Evolutionary conservation across 2,797 vertebrate genomes (phyloP).

Genomic region (Lutjanus campechanus): DNA sequence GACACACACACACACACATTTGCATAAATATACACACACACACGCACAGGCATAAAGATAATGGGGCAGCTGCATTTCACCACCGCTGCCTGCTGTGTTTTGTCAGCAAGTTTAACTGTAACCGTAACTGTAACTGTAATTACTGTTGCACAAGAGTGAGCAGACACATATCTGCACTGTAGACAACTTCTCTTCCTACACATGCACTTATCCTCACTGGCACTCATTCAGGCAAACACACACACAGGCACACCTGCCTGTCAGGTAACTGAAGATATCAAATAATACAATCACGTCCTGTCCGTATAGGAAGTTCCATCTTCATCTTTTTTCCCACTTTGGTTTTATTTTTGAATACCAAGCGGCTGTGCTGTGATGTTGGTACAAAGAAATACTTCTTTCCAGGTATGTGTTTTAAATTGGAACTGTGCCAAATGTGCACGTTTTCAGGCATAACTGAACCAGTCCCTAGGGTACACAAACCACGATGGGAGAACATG

Average conservation of each 20-base stretch:
- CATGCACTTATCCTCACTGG: conserved; percentile 24
- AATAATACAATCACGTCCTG: conserved; percentile 10
- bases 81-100: conserved; percentile 66
- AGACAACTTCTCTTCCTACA: conserved; percentile 44
- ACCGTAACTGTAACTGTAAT: conserved; percentile 70
- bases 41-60: conserved; percentile 39
- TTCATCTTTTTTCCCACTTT: not conserved
- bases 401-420: not conserved
- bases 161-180: conserved; percentile 48
- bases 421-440: conserved; percentile 8
- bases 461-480: conserved; percentile 1
- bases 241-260: conserved; percentile 61
- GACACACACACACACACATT: conserved; percentile 18
- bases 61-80: conserved; percentile 65
- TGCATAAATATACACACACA: conserved; percentile 47
- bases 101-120: conserved; percentile 77
- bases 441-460: conserved; percentile 28
- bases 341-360: conserved; percentile 4
- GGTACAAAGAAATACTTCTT: not conserved
- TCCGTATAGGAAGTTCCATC: not conserved
- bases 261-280: conserved; percentile 56
- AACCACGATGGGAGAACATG: conserved; percentile 26
- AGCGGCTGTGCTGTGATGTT: not conserved
- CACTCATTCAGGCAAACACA: conserved; percentile 14
- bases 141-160: conserved; percentile 70